Evolutionary conservation across 1,140 invertebrate genomes (phyloP), one percentile per base, ranked within the genome.

Genomic region (Drosophila simulans): DNA sequence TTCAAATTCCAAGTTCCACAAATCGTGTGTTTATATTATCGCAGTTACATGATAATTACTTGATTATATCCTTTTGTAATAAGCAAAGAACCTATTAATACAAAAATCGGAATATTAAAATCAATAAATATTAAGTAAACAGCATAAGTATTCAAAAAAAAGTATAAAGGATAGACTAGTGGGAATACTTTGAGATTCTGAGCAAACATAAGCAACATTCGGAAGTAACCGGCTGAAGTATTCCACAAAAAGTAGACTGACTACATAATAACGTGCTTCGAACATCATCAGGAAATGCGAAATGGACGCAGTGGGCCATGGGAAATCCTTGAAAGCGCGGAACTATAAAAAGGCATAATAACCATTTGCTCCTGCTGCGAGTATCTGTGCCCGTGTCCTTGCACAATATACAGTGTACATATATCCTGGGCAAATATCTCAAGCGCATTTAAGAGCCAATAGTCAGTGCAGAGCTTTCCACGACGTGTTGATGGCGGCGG

Each of bases 401-500:
- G 42, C 42, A 46, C 51, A 48, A 56, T 48, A 31, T 31, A 53
- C 27, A 11, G 20, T 34, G 22, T 46, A 49, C 42, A 48, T 40
- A 13, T 42, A 60, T 70, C 20, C 68, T 31, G 42, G 27, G 42
- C 46, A 59, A 74, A 39, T 34, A 53, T 56, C 34, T 56, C 46
- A 46, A 51, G 58, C 46, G 10, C 73, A 69, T 77, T 77, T 70
- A 77, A 77, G 73, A 77, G 74, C 39, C 74, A 70, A 77, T 77
- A 77, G 65, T 48, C 64, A 22, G 31, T 66, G 43, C 34, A 40
- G 42, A 35, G 25, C 45, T 49, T 62, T 42, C 48, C 49, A 48
- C 49, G 34, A 54, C 51, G 52, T 58, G 55, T 39, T 51, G 34
- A 59, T 45, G 56, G 37, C 17, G 46, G 49, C 17, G 20, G 27